Evolutionary conservation across 1,140 invertebrate genomes (phyloP).

Genomic region (Cyphomyrmex costatus): DNA sequence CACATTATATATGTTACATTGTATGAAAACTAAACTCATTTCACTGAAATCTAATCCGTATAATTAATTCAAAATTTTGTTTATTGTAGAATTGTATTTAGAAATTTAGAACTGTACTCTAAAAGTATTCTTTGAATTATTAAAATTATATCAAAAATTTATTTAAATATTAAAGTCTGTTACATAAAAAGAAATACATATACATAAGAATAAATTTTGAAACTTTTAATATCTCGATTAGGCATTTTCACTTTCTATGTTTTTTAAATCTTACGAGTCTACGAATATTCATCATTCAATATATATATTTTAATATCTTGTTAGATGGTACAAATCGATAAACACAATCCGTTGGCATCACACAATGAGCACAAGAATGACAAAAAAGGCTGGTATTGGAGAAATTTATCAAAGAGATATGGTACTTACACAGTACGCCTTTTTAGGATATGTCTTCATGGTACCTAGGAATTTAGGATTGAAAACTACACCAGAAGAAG

Average conservation of each 20-base stretch:
- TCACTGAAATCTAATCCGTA: too few species aligned
- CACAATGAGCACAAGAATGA: conserved; percentile 84
- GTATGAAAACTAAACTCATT: background rate
- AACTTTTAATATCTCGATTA: background rate
- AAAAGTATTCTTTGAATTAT: too few species aligned
- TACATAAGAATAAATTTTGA: background rate
- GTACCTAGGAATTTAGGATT: conserved; percentile 89
- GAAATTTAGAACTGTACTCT: too few species aligned
- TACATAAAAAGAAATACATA: background rate
- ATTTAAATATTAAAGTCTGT: background rate
- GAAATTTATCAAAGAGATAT: conserved; percentile 91
- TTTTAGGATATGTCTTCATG: conserved; percentile 91
- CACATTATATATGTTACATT: too few species aligned
- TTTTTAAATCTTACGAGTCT: too few species aligned
- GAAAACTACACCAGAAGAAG: conserved; percentile 83
- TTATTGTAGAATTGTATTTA: too few species aligned
- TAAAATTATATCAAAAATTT: background rate
- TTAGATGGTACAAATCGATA: conserved; percentile 87
- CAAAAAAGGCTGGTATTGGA: conserved; percentile 80
- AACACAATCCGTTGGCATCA: conserved; percentile 89
- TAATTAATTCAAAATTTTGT: too few species aligned
- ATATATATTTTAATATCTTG: too few species aligned
- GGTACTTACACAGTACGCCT: conserved; percentile 93
- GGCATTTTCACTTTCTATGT: too few species aligned
- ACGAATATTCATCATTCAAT: too few species aligned